phyloP scores from a whole-genome alignment of 2,888 invertebrate species.

The Drosophila melanosoma region DNA sequence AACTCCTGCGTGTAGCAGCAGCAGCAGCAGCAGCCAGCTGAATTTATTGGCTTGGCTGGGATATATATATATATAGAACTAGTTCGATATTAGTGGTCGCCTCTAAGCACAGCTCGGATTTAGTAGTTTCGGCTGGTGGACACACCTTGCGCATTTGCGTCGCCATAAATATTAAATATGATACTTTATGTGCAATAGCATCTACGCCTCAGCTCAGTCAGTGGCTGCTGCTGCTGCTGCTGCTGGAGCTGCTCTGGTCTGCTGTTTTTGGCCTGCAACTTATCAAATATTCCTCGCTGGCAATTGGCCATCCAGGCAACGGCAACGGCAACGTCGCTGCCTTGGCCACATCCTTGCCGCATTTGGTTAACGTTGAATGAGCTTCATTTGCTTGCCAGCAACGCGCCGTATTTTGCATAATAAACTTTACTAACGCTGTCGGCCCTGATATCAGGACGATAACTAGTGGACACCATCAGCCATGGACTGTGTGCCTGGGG shows the following conservation, averaged over 20 bases:
- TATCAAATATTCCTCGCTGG: constrained; percentile 80
- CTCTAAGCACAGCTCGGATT: constrained; percentile 39
- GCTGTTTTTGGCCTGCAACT: constrained; percentile 59
- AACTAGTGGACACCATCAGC: constrained; percentile 13
- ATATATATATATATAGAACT: constrained; percentile 17
- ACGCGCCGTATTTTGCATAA: constrained; percentile 79
- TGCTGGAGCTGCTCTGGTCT: constrained; percentile 2
- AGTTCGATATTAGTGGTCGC: constrained; percentile 74
- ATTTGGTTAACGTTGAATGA: constrained; percentile 72
- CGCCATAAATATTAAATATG: constrained; percentile 82
- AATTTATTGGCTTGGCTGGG: constrained; percentile 74
- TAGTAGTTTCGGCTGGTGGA: constrained; percentile 31
- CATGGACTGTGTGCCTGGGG: neutral
- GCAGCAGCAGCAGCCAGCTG: constrained; percentile 35
- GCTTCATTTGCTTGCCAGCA: constrained; percentile 77
- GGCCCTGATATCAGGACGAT: constrained; percentile 43
- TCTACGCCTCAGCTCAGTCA: constrained; percentile 39
- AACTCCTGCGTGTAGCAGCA: constrained; percentile 3
- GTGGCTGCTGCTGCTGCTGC: constrained; percentile 2
- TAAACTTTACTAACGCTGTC: constrained; percentile 65
- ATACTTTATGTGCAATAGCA: constrained; percentile 72
- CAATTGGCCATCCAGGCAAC: constrained; percentile 75
- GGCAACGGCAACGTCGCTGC: constrained; percentile 33
- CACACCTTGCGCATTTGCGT: constrained; percentile 64
- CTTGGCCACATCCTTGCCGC: constrained; percentile 80